phyloP scores from a whole-genome alignment of 2,888 invertebrate species.

The Eilema caniola region DNA sequence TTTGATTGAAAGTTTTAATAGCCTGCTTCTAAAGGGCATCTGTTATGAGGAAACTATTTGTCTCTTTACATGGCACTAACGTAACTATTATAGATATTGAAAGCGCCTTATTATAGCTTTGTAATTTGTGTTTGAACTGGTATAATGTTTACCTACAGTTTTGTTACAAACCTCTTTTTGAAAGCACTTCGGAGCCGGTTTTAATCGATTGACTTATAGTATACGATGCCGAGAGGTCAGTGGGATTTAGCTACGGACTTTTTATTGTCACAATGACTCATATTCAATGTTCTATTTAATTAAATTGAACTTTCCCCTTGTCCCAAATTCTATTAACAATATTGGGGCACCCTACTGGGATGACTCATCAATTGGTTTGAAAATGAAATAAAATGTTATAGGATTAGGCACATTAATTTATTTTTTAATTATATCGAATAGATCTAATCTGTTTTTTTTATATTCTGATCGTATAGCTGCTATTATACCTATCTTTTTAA shows the following conservation, averaged over 20 bases:
- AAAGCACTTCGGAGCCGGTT: constrained; percentile 64
- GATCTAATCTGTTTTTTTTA: constrained; percentile 2
- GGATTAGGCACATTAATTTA: constrained; percentile 11
- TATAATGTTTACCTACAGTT: constrained; percentile 35
- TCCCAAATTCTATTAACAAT: constrained; percentile 34
- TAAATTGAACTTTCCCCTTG: constrained; percentile 41
- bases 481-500: neutral
- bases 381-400: constrained; percentile 9
- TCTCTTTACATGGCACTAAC: constrained; percentile 33
- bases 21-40: neutral
- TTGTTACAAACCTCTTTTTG: constrained; percentile 64
- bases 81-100: constrained; percentile 20
- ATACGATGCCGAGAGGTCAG: constrained; percentile 68
- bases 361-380: constrained; percentile 33
- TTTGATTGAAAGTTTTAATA: neutral
- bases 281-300: constrained; percentile 42
- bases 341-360: constrained; percentile 45
- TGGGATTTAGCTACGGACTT: constrained; percentile 53
- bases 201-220: constrained; percentile 61
- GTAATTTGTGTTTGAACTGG: constrained; percentile 29
- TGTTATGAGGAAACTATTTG: constrained; percentile 28
- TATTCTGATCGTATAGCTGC: neutral
- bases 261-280: constrained; percentile 49
- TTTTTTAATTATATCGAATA: constrained; percentile 14
- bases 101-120: constrained; percentile 30